A percentile compares a stretch with the other conserved stretches of the same genome.
Conservation (phyloP, 1,140 invertebrate species). For the Micrasema minimum region DNA sequence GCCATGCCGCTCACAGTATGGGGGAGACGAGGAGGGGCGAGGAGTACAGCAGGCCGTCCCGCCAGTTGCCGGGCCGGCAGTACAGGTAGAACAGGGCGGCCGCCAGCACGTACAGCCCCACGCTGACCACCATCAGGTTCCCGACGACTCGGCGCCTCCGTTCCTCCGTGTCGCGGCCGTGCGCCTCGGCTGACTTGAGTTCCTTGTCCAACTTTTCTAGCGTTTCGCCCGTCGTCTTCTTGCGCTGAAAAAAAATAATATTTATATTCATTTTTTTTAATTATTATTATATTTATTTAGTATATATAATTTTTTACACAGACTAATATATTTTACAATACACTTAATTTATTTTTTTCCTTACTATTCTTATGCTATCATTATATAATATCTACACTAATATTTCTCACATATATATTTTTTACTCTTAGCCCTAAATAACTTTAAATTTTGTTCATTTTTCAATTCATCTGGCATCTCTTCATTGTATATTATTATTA, state of each 20-base stretch:
- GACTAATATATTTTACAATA: too few relatives aligned
- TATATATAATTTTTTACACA: too few relatives aligned
- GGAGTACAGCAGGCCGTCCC: constrained; percentile 77
- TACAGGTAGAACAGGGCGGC: constrained; percentile 83
- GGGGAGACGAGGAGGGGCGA: constrained; percentile 81
- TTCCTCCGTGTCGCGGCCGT: constrained; percentile 80
- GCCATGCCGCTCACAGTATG: constrained; percentile 85
- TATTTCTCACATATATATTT: too few relatives aligned
- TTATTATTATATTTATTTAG: too few relatives aligned
- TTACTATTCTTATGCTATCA: too few relatives aligned
- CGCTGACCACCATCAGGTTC: constrained; percentile 81
- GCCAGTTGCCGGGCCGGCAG: constrained; percentile 75
- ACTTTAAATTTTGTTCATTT: too few relatives aligned
- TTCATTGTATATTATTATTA: too few relatives aligned
- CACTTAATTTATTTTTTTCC: too few relatives aligned
- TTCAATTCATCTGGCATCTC: too few relatives aligned
- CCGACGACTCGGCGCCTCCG: constrained; percentile 83
- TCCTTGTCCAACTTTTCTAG: constrained; percentile 83
- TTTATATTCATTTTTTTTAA: not conserved
- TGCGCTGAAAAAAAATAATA: constrained; percentile 72
- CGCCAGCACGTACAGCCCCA: constrained; percentile 81
- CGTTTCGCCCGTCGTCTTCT: constrained; percentile 78
- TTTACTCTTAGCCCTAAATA: too few relatives aligned
- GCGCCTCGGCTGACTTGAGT: constrained; percentile 83
- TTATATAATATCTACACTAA: too few relatives aligned